These are phyloP conservation scores for Dryobates pubescens DNA, from an alignment of 2,797 vertebrate genomes.

Conservation along the genomic window DNA sequence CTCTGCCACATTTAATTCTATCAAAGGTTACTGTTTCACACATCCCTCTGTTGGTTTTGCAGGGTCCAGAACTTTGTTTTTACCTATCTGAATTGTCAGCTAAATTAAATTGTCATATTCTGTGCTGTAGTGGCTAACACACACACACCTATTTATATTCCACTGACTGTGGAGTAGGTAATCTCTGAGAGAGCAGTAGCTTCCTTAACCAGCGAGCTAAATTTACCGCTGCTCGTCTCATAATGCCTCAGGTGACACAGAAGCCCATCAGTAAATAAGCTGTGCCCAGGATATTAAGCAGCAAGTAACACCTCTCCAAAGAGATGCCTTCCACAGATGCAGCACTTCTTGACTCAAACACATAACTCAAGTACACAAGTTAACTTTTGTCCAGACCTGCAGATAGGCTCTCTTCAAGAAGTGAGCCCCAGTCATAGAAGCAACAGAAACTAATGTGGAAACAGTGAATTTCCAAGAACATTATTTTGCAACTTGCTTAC, in stretches of 20 bases:
- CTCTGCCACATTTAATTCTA: not conserved
- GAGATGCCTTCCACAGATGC: not conserved
- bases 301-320: not conserved
- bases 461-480: not conserved
- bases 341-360: not conserved
- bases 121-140: not conserved
- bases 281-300: not conserved
- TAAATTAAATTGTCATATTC: not conserved
- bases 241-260: constrained; percentile 34
- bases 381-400: not conserved
- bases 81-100: not conserved
- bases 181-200: not conserved
- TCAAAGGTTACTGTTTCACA: not conserved
- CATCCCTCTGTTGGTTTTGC: not conserved
- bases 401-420: not conserved
- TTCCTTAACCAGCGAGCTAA: constrained; percentile 26
- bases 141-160: not conserved
- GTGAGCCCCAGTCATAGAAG: not conserved
- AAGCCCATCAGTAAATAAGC: constrained; percentile 24
- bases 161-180: not conserved
- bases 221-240: constrained; percentile 13
- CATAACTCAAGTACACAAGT: not conserved
- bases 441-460: not conserved
- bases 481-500: not conserved
- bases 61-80: not conserved